phyloP scores from a whole-genome alignment of 1,140 invertebrate genomes.

The Magallana angulata region DNA sequence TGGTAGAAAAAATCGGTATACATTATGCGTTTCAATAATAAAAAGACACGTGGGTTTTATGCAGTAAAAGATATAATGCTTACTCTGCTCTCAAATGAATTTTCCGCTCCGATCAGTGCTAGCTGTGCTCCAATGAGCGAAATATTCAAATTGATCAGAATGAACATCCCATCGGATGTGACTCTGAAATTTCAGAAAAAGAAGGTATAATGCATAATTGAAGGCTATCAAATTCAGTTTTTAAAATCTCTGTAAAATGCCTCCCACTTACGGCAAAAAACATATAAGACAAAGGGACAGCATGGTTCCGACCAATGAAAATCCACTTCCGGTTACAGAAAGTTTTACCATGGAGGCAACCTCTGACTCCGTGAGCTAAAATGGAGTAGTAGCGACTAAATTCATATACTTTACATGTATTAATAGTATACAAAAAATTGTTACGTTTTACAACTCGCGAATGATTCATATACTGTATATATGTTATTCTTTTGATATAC shows the following conservation, averaged over 20 bases:
- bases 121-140: conserved; percentile 61
- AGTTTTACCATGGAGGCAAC: conserved; percentile 52
- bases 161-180: conserved; percentile 61
- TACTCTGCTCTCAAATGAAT: conserved; percentile 62
- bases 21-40: too few relatives aligned
- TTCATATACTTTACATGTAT: too few relatives aligned
- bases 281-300: conserved; percentile 65
- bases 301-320: conserved; percentile 64
- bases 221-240: neutral
- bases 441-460: too few relatives aligned
- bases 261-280: conserved; percentile 64
- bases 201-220: neutral
- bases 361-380: conserved; percentile 37
- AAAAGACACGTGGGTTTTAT: too few relatives aligned
- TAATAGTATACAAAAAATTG: too few relatives aligned
- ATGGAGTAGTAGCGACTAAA: too few relatives aligned
- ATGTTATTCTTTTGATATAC: too few relatives aligned
- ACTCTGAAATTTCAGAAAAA: conserved; percentile 45
- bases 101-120: conserved; percentile 65
- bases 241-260: neutral
- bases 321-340: conserved; percentile 62
- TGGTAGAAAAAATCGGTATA: too few relatives aligned
- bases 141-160: conserved; percentile 62
- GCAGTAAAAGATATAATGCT: neutral
- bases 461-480: too few relatives aligned